Percentiles rank a stretch among this genome's conserved stretches.
Evolutionary conservation across 2,113 vertebrate species (phyloP).

Genomic region (Formicarius rufipectus): DNA sequence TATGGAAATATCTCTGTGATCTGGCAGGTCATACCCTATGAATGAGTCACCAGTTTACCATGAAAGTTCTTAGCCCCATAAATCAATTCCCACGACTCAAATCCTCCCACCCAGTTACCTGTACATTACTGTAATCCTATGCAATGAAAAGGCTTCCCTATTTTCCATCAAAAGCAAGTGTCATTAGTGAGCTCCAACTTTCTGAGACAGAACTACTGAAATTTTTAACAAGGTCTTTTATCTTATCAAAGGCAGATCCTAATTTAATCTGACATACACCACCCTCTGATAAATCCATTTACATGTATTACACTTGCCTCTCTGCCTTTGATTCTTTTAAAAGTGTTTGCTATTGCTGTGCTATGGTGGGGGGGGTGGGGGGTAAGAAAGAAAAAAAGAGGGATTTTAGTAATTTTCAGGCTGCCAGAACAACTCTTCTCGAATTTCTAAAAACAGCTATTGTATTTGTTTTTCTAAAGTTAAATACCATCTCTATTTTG

Average conservation of each 20-base stretch:
- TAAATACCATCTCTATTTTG: neutral
- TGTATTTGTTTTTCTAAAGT: neutral
- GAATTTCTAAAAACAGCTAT: neutral
- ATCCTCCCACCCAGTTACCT: neutral
- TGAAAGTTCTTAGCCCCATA: neutral
- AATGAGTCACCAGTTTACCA: neutral
- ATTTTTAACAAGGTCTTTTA: constrained; percentile 16
- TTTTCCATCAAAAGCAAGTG: neutral
- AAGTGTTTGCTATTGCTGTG: neutral
- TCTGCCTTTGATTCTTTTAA: neutral
- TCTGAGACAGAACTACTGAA: neutral
- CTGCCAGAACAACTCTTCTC: neutral
- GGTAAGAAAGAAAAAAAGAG: neutral
- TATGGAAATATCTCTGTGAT: neutral
- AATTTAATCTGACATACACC: neutral
- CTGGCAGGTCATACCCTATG: neutral
- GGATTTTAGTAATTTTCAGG: neutral
- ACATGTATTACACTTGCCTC: neutral
- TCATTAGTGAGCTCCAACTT: neutral
- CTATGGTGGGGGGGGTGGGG: too few relatives aligned
- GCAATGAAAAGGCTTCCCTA: neutral
- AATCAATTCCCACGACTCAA: neutral
- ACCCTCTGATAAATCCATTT: neutral
- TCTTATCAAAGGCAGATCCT: constrained; percentile 15
- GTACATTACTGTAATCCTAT: neutral